Conservation (phyloP, 2,888 invertebrate genomes). For the Dryomyza anilis region DNA sequence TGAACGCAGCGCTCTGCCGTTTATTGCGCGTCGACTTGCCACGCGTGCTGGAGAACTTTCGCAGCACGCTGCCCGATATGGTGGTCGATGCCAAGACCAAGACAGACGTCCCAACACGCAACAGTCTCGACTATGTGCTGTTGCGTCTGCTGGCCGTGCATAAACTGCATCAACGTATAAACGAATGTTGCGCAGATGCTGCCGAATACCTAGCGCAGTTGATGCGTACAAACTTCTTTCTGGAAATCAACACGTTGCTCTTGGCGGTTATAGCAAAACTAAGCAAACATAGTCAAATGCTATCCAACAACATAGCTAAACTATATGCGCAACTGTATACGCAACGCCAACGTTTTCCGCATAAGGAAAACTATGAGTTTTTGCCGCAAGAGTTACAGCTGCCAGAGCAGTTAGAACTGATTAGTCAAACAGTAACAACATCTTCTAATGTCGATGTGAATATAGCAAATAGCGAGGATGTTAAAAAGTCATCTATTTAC, state of each 20-base stretch:
- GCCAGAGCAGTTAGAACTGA: constrained; percentile 38
- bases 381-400: constrained; percentile 37
- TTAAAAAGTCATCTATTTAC: not conserved
- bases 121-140: constrained; percentile 49
- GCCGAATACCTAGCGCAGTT: constrained; percentile 49
- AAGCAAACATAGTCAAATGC: constrained; percentile 40
- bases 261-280: constrained; percentile 52
- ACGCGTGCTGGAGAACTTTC: constrained; percentile 48
- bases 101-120: constrained; percentile 48
- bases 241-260: constrained; percentile 51
- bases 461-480: too few relatives aligned
- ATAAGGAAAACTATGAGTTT: constrained; percentile 38
- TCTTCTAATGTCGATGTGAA: not conserved
- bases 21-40: constrained; percentile 49
- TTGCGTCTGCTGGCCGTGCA: constrained; percentile 47
- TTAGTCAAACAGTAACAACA: not conserved
- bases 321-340: constrained; percentile 44
- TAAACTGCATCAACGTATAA: constrained; percentile 48
- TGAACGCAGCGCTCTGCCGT: constrained; percentile 53
- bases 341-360: constrained; percentile 45
- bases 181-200: constrained; percentile 46
- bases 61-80: constrained; percentile 49
- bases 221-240: constrained; percentile 49
- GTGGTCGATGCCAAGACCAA: constrained; percentile 35
- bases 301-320: constrained; percentile 41